A percentile compares a stretch with the other conserved stretches of the same genome.
Conservation (phyloP, 2,113 vertebrate genomes). For the Spheniscus mendiculus region DNA sequence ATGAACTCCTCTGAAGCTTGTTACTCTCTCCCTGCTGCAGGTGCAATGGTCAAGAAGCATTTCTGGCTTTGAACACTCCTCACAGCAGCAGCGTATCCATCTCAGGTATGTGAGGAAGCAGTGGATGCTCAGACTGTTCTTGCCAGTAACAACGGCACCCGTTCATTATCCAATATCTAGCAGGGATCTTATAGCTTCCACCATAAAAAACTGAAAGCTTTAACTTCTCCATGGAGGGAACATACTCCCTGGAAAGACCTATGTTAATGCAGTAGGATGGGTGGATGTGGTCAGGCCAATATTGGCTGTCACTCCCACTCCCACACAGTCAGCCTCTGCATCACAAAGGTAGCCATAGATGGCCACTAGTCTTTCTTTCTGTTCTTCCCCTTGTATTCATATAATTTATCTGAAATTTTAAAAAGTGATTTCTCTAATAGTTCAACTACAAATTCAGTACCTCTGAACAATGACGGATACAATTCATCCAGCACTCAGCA, state of each 20-base stretch:
- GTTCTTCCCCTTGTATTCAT: neutral
- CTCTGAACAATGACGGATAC: neutral
- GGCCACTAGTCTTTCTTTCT: neutral
- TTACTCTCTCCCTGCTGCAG: neutral
- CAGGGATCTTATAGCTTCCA: neutral
- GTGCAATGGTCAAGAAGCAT: neutral
- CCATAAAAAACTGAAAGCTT: neutral
- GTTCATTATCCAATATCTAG: neutral
- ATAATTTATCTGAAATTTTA: neutral
- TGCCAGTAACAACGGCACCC: neutral
- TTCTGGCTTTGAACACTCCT: neutral
- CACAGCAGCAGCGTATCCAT: no score
- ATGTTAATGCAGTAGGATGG: no score
- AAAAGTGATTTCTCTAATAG: neutral
- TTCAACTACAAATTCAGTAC: rapidly evolving
- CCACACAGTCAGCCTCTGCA: neutral
- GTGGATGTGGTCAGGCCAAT: neutral
- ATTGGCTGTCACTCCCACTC: neutral
- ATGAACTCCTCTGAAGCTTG: neutral
- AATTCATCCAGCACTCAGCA: neutral
- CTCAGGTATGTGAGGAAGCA: neutral
- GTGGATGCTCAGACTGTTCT: neutral
- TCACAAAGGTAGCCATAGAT: neutral
- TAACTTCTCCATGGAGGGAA: neutral
- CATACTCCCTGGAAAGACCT: neutral